Base-by-base conservation (phyloP, 2,113 vertebrate genomes). In the Neoarius graeffei region DNA sequence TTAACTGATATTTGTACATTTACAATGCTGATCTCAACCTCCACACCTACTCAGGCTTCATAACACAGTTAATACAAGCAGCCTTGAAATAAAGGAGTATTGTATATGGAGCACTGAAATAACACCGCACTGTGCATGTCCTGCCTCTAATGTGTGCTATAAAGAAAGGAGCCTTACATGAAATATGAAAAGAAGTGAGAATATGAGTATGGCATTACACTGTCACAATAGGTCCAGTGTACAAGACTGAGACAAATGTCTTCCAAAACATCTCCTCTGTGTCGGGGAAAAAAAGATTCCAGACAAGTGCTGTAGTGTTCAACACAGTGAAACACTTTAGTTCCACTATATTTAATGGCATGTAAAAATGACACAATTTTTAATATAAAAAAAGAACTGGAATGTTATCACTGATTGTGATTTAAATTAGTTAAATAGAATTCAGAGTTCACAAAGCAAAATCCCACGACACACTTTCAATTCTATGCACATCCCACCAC, bases 331-430 rank as follows among this genome's bases (percentile, higher is more conserved):
- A 83, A 83, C 71, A 52, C 79, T 86, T 81, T 64, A 30, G 86
- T 81, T 90, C 91, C 88, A 93, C 90, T 84, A 77, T 83, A 83
- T 85, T 60, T 66, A 88, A 91, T 73, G 89, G 74, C 52, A 84
- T 79, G 83, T 88, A 84, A 79, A 88, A 88, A 88, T 69, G 50
- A 84, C 73, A 88, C 69, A 71, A 8, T 20, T 83, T 83, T 87
- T 85, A 35, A 80, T 80, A 86, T 57, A 88, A 42, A 86, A 30
- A 85, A 71, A 90, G 57, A 81, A 89, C 90, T 93, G 94, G 94
- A 95, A 95, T 95, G 95, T 95, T 93, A 94, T 93, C 94, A 94
- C 91, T 91, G 80, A 93, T 84, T 87, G 87, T 88, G 81, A 88
- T 84, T 93, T 94, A 93, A 94, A 93, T 94, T 93, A 94, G 89